Conservation (phyloP, 2,888 invertebrate species). For the Ophion costatus region DNA sequence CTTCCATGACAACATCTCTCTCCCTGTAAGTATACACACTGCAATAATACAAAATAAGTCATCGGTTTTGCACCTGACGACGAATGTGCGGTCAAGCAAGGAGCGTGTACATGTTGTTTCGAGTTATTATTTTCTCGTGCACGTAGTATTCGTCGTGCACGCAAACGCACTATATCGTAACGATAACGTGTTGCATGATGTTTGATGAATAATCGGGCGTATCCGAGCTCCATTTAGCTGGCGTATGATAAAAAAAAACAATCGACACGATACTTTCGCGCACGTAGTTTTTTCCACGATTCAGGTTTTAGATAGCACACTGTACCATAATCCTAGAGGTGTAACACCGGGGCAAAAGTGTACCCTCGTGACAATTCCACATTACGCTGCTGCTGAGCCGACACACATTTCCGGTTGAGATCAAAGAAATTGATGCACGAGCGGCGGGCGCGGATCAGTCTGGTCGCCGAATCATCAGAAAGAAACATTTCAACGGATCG, state of each 20-base stretch:
- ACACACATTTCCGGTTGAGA: too few species aligned
- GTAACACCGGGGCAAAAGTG: too few species aligned
- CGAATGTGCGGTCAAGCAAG: not conserved
- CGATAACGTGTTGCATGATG: constrained; percentile 50
- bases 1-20: constrained; percentile 83
- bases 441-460: too few species aligned
- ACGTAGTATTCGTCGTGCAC: constrained; percentile 31
- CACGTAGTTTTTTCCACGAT: not conserved
- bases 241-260: not conserved
- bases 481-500: too few species aligned
- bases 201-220: constrained; percentile 39
- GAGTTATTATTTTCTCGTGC: not conserved
- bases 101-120: not conserved
- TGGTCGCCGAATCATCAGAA: too few species aligned
- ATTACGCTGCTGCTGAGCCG: too few species aligned
- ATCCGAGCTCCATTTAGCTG: not conserved
- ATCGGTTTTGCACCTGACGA: not conserved
- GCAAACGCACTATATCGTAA: constrained; percentile 8
- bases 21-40: constrained; percentile 79
- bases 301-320: not conserved
- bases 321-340: not conserved
- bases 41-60: not conserved
- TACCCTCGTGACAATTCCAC: not conserved
- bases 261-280: not conserved
- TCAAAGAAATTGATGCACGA: too few species aligned